Conservation (phyloP, 2,888 invertebrate species). For the Balanococcus diminutus region DNA sequence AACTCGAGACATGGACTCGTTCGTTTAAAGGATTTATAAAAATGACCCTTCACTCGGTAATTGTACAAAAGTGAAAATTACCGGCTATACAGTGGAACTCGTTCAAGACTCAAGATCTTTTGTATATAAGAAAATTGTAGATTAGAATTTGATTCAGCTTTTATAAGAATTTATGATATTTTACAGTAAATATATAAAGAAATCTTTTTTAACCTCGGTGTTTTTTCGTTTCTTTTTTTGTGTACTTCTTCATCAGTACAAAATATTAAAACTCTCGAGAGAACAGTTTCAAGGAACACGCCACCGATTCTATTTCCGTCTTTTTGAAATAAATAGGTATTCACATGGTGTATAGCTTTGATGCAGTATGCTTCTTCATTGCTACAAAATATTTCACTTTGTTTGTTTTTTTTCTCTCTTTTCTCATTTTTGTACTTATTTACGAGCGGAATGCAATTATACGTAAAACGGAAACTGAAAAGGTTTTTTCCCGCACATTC, state of each 20-base stretch:
- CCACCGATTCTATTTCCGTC: slow-evolving; percentile 34
- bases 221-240: not conserved
- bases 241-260: not conserved
- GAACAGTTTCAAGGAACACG: not conserved
- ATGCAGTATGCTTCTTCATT: slow-evolving; percentile 31
- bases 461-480: slow-evolving; percentile 11
- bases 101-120: not conserved
- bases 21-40: not conserved
- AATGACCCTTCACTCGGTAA: not conserved
- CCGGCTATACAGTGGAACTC: not conserved
- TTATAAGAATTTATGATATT: slow-evolving; percentile 36
- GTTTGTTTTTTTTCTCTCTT: not conserved
- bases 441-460: slow-evolving; percentile 25
- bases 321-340: not conserved
- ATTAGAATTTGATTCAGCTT: slow-evolving; percentile 23
- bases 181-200: too few species aligned
- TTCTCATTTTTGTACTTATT: slow-evolving; percentile 11
- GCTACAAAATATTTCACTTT: slow-evolving; percentile 34
- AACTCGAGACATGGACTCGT: not conserved
- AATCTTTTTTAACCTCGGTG: not conserved
- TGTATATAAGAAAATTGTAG: not conserved
- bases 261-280: slow-evolving; percentile 14
- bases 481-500: not conserved
- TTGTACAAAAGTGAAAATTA: slow-evolving; percentile 2
- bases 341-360: not conserved